phyloP scores from a whole-genome alignment of 2,888 invertebrate species.

The Trachelus tabidus region DNA sequence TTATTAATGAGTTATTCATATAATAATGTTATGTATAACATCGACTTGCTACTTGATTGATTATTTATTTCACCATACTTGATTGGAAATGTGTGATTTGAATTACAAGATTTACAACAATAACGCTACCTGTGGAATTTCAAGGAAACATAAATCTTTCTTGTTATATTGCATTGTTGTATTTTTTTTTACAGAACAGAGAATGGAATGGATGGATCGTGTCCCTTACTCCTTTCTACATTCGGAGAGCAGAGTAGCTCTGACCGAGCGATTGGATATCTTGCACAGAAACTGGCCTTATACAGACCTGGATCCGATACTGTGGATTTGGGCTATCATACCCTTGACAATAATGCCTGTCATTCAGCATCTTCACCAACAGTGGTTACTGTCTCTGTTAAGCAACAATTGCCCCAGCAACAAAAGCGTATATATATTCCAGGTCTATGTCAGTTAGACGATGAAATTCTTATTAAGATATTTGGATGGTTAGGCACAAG shows the following conservation, averaged over 20 bases:
- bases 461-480: conserved; percentile 77
- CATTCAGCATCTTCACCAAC: conserved; percentile 49
- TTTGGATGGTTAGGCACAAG: conserved; percentile 78
- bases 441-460: conserved; percentile 59
- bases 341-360: conserved; percentile 57
- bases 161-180: not conserved
- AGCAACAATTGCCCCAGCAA: conserved; percentile 26
- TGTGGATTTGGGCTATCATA: conserved; percentile 59
- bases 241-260: conserved; percentile 50
- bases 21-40: not conserved
- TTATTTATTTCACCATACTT: not conserved
- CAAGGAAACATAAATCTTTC: not conserved
- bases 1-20: not conserved
- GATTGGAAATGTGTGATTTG: not conserved
- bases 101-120: not conserved
- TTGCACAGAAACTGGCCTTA: conserved; percentile 48
- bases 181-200: conserved; percentile 39
- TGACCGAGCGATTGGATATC: conserved; percentile 43
- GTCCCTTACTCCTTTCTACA: conserved; percentile 52
- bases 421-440: conserved; percentile 32
- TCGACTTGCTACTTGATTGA: not conserved
- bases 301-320: conserved; percentile 54
- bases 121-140: not conserved
- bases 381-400: conserved; percentile 34
- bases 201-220: conserved; percentile 63